Base-by-base conservation (phyloP, 2,113 vertebrate species). In the Saguinus imperator region DNA sequence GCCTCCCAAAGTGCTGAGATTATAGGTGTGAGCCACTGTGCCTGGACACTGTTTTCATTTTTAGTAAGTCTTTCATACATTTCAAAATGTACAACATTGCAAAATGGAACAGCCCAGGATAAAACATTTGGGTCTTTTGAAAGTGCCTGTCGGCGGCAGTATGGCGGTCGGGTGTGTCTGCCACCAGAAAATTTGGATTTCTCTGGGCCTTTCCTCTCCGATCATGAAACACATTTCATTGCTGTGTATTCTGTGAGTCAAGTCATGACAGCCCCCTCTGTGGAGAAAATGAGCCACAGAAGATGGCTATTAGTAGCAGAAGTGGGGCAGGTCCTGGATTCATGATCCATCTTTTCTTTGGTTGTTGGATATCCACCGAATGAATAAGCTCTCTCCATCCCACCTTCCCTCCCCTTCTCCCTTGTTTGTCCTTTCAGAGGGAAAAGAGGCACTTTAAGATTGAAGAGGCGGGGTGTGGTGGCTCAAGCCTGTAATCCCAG, bases 221-320 rank as follows among this genome's bases (percentile, higher is more conserved):
- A 20, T 5, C 27, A 0, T 0, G 8, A 37, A 40, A 25, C 35
- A 6, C 1, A 0, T 0, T 23, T 35, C 1, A 1, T 2, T 12
- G 27, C 9, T 23, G 2, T 11, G 21, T n/a, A 0, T 13, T 50
- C 50, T 11, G 61, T 1, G 75, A 52, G 50, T 27, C 40, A 11
- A 45, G 11, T 18, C 18, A 3, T 6, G 6, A 16, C 57, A 6
- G 37, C 12, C 23, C 55, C 7, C 5, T 66, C n/a, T n/a, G 2
- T 23, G 40, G 58, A 76, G 23, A 66, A 58, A 50, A 40, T 7
- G 77, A 48, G 2, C 43, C 13, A 25, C 10, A 11, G 21, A 16
- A 8, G 50, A 43, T 5, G 20, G 37, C 45, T 14, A 17, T 25
- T 16, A 6, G 35, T 4, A 16, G 27, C 72, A 35, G 81, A 11